These are phyloP conservation scores for Acanthococcus lagerstroemiae DNA, from an alignment of 2,888 invertebrate genomes.

Conservation along the genomic window DNA sequence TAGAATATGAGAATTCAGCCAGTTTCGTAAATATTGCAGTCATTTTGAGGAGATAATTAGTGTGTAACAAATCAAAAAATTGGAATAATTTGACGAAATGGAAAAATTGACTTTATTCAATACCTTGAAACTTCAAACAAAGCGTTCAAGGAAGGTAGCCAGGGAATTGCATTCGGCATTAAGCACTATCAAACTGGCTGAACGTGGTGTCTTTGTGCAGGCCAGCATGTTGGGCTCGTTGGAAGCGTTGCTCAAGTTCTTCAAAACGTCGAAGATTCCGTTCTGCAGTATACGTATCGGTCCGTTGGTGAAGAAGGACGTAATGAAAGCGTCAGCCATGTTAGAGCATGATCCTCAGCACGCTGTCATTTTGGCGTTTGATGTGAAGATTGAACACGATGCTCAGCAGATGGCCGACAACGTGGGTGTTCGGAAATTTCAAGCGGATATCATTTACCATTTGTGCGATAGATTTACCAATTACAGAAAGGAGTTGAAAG, in stretches of 20 bases:
- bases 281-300: slow-evolving; percentile 98
- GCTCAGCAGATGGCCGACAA: slow-evolving; percentile 95
- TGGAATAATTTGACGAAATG: too few species aligned
- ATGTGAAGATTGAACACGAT: slow-evolving; percentile 95
- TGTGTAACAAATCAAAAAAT: too few species aligned
- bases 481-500: slow-evolving; percentile 80
- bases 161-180: slow-evolving; percentile 79
- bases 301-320: slow-evolving; percentile 97
- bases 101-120: too few species aligned
- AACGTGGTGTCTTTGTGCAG: slow-evolving; percentile 96
- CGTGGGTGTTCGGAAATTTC: slow-evolving; percentile 89
- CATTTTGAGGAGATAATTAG: too few species aligned
- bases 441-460: slow-evolving; percentile 99
- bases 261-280: slow-evolving; percentile 84
- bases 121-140: too few species aligned
- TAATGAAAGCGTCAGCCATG: slow-evolving; percentile 99
- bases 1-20: too few species aligned
- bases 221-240: slow-evolving; percentile 98
- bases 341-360: slow-evolving; percentile 94
- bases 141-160: too few species aligned
- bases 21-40: too few species aligned
- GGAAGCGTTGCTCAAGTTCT: slow-evolving; percentile 90
- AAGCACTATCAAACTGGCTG: slow-evolving; percentile 80
- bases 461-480: slow-evolving; percentile 94
- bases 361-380: slow-evolving; percentile 98